A percentile compares a stretch with the other conserved stretches of the same genome.
These are phyloP conservation scores for Melanotaenia trifasciata DNA, from an alignment of 2,797 vertebrate genomes.

Conservation along the genomic window DNA sequence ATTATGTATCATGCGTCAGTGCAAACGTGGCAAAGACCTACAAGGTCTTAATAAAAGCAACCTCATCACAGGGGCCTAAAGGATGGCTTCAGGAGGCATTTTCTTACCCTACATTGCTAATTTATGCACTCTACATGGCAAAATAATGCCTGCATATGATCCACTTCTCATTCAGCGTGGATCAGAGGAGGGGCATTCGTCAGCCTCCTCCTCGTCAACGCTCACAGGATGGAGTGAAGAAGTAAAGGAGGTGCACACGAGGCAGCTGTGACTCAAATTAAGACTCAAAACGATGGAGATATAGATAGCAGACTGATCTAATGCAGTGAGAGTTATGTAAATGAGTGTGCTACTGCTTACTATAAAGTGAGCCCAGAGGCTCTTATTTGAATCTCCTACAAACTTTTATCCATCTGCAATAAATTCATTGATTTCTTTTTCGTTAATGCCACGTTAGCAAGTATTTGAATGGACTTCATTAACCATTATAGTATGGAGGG, in stretches of 20 bases:
- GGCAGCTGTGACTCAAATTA: slow-evolving; percentile 57
- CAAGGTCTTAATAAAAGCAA: slow-evolving; percentile 64
- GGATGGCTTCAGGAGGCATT: slow-evolving; percentile 68
- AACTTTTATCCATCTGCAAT: slow-evolving; percentile 52
- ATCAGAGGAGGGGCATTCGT: slow-evolving; percentile 46
- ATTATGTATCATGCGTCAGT: slow-evolving; percentile 80
- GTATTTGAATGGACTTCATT: slow-evolving; percentile 20
- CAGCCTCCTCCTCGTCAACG: slow-evolving; percentile 29
- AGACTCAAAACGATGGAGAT: slow-evolving; percentile 7
- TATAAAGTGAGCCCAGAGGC: slow-evolving; percentile 33
- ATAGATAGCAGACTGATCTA: slow-evolving; percentile 35
- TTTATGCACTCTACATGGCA: slow-evolving; percentile 42
- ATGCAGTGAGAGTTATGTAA: slow-evolving; percentile 63
- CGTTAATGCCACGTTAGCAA: slow-evolving; percentile 33
- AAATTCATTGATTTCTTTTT: slow-evolving; percentile 31
- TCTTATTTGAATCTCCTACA: slow-evolving; percentile 31
- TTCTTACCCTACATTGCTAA: slow-evolving; percentile 20
- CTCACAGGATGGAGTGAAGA: slow-evolving; percentile 22
- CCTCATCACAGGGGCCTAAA: slow-evolving; percentile 68
- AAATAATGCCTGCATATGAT: slow-evolving; percentile 32
- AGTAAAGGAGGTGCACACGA: slow-evolving; percentile 34
- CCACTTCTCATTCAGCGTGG: slow-evolving; percentile 33
- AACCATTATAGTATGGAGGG: not conserved
- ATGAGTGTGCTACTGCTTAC: slow-evolving; percentile 33
- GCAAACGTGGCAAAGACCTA: slow-evolving; percentile 74